These are phyloP conservation scores for Ceyx cyanopectus DNA, from an alignment of 2,113 vertebrate genomes.

Conservation along the genomic window DNA sequence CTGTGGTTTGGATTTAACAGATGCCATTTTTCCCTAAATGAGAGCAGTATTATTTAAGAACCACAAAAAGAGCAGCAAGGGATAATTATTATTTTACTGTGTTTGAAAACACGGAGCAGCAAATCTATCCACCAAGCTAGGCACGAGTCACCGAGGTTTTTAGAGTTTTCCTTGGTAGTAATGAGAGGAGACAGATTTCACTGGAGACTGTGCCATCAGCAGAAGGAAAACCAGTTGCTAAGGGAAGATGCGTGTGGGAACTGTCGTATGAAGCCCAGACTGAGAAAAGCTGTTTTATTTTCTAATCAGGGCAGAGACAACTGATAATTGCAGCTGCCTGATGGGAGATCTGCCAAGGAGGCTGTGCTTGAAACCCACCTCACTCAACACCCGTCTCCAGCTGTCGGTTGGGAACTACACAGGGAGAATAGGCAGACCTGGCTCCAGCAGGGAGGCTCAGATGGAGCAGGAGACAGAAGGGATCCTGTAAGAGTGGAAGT, in stretches of 20 bases:
- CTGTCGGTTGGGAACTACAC: background rate
- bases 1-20: background rate
- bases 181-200: background rate
- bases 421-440: background rate
- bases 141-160: background rate
- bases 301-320: background rate
- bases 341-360: background rate
- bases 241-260: background rate
- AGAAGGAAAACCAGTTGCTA: conserved; percentile 20
- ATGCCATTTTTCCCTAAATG: background rate
- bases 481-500: rapidly evolving
- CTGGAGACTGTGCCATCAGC: background rate
- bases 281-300: conserved; percentile 12
- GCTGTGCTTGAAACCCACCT: background rate
- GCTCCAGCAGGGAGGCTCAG: background rate
- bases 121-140: background rate
- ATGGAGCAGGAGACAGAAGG: background rate
- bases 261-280: background rate
- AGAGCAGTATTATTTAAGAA: conserved; percentile 11
- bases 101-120: conserved; percentile 14
- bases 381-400: background rate
- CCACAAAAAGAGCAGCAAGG: background rate
- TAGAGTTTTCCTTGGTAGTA: background rate
- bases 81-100: conserved; percentile 31
- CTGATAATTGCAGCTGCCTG: background rate